phyloP scores from a whole-genome alignment of 1,140 invertebrate genomes.

The Bactericera cockerelli region DNA sequence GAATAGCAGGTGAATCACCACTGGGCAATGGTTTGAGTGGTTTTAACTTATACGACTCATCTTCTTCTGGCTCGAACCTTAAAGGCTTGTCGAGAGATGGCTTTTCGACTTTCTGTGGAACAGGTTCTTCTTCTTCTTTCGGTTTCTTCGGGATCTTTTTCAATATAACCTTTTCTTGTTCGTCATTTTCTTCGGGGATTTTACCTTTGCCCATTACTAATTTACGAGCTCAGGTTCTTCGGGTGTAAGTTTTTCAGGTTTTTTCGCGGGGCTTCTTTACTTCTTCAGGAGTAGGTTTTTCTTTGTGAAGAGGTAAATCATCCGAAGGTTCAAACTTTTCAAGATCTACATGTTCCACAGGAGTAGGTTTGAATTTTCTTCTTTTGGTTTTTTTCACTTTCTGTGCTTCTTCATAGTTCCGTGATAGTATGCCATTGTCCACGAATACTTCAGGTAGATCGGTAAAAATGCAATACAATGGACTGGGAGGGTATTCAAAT shows the following conservation, averaged over 20 bases:
- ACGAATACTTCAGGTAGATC: constrained; percentile 21
- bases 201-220: constrained; percentile 23
- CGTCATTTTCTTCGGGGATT: constrained; percentile 20
- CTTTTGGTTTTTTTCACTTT: constrained; percentile 41
- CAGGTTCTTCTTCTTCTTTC: constrained; percentile 18
- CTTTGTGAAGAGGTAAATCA: not conserved
- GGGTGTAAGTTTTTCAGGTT: not conserved
- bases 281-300: constrained; percentile 30
- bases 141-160: constrained; percentile 20
- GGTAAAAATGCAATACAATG: not conserved
- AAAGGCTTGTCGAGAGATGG: not conserved
- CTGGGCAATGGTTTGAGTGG: constrained; percentile 22
- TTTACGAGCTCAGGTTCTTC: constrained; percentile 17
- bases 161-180: constrained; percentile 22
- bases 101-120: constrained; percentile 18
- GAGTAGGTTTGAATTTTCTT: constrained; percentile 23
- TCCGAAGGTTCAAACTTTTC: constrained; percentile 34
- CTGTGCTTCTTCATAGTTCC: constrained; percentile 49
- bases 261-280: constrained; percentile 10
- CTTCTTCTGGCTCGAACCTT: constrained; percentile 1
- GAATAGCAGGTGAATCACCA: constrained; percentile 18
- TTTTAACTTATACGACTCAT: constrained; percentile 20
- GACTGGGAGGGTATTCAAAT: constrained; percentile 32
- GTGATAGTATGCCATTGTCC: constrained; percentile 45
- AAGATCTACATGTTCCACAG: constrained; percentile 32